Evolutionary conservation across 2,113 vertebrate genomes (phyloP), one percentile per base, ranked within the genome.

Genomic region (Hippocampus mohnikei): DNA sequence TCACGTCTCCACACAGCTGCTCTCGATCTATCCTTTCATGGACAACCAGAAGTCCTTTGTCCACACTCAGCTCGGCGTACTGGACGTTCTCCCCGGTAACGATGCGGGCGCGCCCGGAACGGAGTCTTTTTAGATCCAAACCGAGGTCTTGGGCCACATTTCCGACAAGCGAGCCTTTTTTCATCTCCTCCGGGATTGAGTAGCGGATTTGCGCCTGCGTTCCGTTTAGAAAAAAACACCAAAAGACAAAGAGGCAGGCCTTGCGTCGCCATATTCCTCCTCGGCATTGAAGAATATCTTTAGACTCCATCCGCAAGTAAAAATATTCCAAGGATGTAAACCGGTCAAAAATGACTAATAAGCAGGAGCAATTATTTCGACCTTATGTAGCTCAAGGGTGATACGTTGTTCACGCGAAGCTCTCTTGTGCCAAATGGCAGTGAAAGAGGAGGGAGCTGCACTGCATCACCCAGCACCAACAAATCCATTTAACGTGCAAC

Each of bases 111-210:
- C 90, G 91, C 3, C 93, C 89, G 25, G 81, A 73, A 0, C 81
- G 70, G 21, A 92, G 87, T 11, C 92, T 88, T 76, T 58, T 84
- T 52, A 87, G 63, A 68, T 91, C 87, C 73, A 94, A 80, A 46
- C 90, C 93, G 2, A 94, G 81, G 68, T 94, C 93, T 3, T 89
- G 87, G 1, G 91, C 93, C 2, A 94, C 86, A 53, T 92, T 91
- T 13, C 93, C 93, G 27, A 95, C 83, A 0, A 84, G 21, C 0
- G 85, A 87, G 11, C 83, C 85, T 58, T 90, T 85, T 70, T 85
- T 83, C 85, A 92, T 86, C 80, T 94, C 93, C 78, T 95, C 94
- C 0, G 88, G 90, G 48, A 94, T 84, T 2, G 92, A 91, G 82
- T 95, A 94, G 20, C 90, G 88, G 73, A 94, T 85, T 2, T 91